Conservation (phyloP, 2,888 invertebrate species). For the Temnothorax rugatulus region DNA sequence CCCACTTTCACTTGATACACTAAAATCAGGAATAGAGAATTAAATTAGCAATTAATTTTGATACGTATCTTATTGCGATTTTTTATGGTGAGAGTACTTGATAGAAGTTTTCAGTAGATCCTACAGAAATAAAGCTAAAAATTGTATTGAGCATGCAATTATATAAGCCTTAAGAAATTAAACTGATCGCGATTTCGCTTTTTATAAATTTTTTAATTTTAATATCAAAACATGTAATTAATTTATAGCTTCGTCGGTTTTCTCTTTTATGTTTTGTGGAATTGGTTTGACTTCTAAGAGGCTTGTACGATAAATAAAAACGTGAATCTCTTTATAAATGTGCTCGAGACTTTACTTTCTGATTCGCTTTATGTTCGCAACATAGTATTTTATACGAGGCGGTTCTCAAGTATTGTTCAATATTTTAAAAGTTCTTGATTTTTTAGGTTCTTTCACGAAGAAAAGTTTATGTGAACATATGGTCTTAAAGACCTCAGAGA, state of each 20-base stretch:
- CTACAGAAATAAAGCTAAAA: not conserved
- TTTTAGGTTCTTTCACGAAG: not conserved
- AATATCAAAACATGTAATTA: not conserved
- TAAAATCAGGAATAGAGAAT: too few species aligned
- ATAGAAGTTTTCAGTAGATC: not conserved
- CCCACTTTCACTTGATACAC: too few species aligned
- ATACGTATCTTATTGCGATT: too few species aligned
- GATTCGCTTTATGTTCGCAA: not conserved
- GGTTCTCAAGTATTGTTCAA: not conserved
- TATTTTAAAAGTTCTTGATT: not conserved
- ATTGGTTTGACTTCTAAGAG: not conserved
- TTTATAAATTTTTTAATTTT: not conserved
- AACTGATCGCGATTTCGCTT: not conserved
- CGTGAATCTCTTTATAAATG: not conserved
- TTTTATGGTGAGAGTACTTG: too few species aligned
- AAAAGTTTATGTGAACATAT: not conserved
- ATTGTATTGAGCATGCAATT: not conserved
- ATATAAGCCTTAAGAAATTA: not conserved
- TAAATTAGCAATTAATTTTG: too few species aligned
- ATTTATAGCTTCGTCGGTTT: not conserved
- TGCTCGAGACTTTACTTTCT: not conserved
- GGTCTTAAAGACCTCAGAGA: not conserved
- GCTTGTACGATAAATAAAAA: not conserved
- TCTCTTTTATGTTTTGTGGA: not conserved
- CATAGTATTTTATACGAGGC: not conserved